Conservation (phyloP, 2,113 vertebrate genomes). For the Phoxinus phoxinus region DNA sequence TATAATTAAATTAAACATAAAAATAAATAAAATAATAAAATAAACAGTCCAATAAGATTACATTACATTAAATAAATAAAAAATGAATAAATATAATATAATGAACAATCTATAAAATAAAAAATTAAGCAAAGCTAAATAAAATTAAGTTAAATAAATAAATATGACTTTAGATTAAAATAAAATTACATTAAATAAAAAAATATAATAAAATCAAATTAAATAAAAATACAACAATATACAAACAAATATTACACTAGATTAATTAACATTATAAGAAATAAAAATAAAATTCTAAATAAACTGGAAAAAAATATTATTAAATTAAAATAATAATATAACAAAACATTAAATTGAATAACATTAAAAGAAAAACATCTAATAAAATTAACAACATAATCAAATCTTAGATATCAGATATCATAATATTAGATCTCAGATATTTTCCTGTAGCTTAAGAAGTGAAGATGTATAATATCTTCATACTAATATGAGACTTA, state of each 20-base stretch:
- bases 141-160: too few species aligned
- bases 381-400: not conserved
- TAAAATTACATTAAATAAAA: not conserved
- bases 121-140: too few species aligned
- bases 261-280: not conserved
- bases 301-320: not conserved
- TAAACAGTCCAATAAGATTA: not conserved
- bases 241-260: not conserved
- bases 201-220: not conserved
- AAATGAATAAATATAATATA: too few species aligned
- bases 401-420: not conserved
- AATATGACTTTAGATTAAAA: not conserved
- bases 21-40: not conserved
- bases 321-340: not conserved
- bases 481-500: not conserved
- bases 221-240: not conserved
- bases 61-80: too few species aligned
- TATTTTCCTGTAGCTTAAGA: not conserved
- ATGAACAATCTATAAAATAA: too few species aligned
- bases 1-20: not conserved
- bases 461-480: not conserved
- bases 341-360: not conserved
- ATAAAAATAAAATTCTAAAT: not conserved
- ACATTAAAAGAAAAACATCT: not conserved
- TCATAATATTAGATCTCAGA: too few species aligned